Base-by-base conservation (phyloP, 2,113 vertebrate genomes). In the Hemicordylus capensis region DNA sequence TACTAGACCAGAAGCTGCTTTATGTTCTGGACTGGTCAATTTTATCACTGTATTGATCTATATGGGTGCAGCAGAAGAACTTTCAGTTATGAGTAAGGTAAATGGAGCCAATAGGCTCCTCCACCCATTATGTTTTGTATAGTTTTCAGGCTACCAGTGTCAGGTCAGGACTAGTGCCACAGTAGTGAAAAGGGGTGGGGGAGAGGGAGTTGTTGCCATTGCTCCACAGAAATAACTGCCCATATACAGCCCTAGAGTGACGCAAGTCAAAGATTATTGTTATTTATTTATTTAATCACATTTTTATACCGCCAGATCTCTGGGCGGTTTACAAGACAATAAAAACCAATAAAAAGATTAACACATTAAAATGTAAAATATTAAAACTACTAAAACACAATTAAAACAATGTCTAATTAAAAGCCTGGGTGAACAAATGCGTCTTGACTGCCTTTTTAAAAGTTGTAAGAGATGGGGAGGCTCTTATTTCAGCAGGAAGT, bases 201-300 rank as follows among this genome's bases (percentile, higher is more conserved):
- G 51, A 54, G 51, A 17, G 51, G 51, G 17, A 28, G 24, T 28
- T 63, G 64, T 15, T 34, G n/a, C n/a, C 31, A 66, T n/a, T 66
- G 64, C 63, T 34, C 14, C n/a, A 12, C 64, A 34, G n/a, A n/a
- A n/a, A n/a, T n/a, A n/a, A n/a, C 20, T 34, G 15, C 17, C 34
- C 6, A 15, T 19, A 37, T 14, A 67, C 15, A 67, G 64, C 15
- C 64, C 1, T 11, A 86, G 61, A 54, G 24, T 87, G 79, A 83
- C 70, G 66, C 61, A 44, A 86, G 58, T 1, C 5, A 37, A 81
- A 81, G 6, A 74, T 73, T 74, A 67, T n/a, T 37, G n/a, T 34
- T 37, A 67, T 73, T 63, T 3, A 85, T 88, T 74, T 48, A 77
- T n/a, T n/a, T n/a, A n/a, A n/a, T n/a, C n/a, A n/a, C n/a, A n/a